Base-by-base conservation (phyloP, 2,113 vertebrate species). In the Lamprotornis superbus region DNA sequence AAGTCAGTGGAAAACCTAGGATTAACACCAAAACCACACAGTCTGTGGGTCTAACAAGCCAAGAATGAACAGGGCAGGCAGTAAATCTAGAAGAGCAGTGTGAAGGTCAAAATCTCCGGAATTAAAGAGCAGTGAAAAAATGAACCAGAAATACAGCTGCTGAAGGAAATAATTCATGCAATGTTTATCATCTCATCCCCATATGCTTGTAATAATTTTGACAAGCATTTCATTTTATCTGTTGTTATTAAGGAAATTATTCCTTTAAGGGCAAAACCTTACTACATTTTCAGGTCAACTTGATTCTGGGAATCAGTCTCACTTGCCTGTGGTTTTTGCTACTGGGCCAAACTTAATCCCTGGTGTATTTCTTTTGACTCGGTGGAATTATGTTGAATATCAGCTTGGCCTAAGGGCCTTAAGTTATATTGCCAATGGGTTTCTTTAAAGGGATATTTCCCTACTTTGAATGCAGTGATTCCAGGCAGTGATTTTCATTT, bases 391-490 rank as follows among this genome's bases (percentile, higher is more conserved):
- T 13, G 49, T 25, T 70, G 92, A 90, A 90, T 90, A 96, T 82
- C 92, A 84, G 16, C 76, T 90, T 82, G 76, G 88, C 83, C 89
- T 87, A 76, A 76, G 70, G 74, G 60, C 80, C 69, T 81, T 81
- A 18, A 90, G 63, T 82, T 73, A 55, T 44, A 60, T 16, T 94
- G 68, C 91, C 94, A 83, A 68, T 80, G 67, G 81, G 30, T 75
- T 96, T 84, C 49, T 93, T 77, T 77, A 78, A 94, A 92, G 85
- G 59, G 63, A 55, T 86, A 80, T 93, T 93, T 93, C 47, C 92
- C 93, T 95, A 50, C 75, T 95, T 97, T 89, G 83, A 92, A 93
- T 78, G 68, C 57, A 83, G 57, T 52, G 80, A 96, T 88, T 95
- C 68, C 53, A 27, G 82, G 67, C 79, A 95, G 49, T 27, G 56